A percentile compares a stretch with the other conserved stretches of the same genome.
These are phyloP conservation scores for Cylloceria caligata DNA, from an alignment of 2,888 invertebrate species.

Conservation along the genomic window DNA sequence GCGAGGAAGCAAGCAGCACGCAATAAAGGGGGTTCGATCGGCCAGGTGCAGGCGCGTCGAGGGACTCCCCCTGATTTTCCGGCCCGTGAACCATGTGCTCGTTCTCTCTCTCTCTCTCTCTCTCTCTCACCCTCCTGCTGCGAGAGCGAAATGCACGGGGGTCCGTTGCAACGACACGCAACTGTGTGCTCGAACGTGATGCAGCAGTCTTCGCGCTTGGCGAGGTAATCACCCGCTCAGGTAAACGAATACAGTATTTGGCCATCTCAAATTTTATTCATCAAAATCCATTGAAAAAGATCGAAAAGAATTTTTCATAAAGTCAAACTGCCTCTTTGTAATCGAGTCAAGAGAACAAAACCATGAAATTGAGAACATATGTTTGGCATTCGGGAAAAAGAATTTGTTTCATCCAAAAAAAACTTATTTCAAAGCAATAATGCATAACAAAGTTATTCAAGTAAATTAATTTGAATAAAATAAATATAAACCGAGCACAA, in stretches of 20 bases:
- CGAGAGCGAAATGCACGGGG: conserved; percentile 59
- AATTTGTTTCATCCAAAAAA: background rate
- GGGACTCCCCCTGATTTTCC: conserved; percentile 81
- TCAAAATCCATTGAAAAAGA: background rate
- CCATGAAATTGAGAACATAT: background rate
- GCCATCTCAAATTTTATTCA: conserved; percentile 9
- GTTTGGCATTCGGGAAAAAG: background rate
- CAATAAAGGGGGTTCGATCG: conserved; percentile 69
- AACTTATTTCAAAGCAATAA: too few relatives aligned
- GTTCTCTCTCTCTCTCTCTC: conserved; percentile 45
- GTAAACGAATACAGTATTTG: conserved; percentile 4
- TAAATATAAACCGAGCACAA: background rate
- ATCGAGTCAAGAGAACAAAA: background rate
- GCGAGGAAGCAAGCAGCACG: conserved; percentile 58
- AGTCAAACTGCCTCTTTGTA: background rate
- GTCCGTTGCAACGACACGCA: conserved; percentile 59
- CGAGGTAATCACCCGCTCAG: conserved; percentile 37
- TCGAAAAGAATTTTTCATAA: background rate
- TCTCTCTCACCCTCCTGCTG: conserved; percentile 1
- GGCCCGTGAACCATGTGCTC: conserved; percentile 75
- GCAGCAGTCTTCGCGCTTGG: conserved; percentile 59
- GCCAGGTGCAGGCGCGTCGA: conserved; percentile 78
- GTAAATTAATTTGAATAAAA: background rate
- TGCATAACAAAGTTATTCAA: background rate
- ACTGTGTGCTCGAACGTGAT: conserved; percentile 60